These are phyloP conservation scores for Riparia riparia DNA, from an alignment of 2,113 vertebrate genomes.

Conservation along the genomic window DNA sequence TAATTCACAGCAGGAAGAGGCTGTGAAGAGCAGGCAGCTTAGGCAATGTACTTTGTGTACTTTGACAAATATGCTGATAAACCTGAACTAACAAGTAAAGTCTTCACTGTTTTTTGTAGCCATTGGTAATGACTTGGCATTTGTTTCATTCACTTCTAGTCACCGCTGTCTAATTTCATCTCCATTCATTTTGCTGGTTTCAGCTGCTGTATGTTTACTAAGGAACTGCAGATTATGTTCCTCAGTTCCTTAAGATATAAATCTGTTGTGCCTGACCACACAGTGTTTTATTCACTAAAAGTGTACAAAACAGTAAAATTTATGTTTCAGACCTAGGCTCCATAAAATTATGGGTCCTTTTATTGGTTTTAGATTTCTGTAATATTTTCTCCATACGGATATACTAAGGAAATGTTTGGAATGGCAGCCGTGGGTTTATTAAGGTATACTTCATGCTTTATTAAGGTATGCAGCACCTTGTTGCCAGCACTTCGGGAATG, in stretches of 20 bases:
- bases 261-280: neutral
- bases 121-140: neutral
- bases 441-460: neutral
- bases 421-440: neutral
- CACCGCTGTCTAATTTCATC: neutral
- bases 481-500: neutral
- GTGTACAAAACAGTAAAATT: neutral
- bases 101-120: neutral
- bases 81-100: neutral
- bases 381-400: neutral
- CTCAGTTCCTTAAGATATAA: neutral
- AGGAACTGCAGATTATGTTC: neutral
- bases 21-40: neutral
- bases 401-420: neutral
- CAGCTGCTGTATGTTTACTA: neutral
- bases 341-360: neutral
- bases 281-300: neutral
- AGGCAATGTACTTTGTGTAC: neutral
- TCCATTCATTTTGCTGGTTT: neutral
- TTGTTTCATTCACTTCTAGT: neutral
- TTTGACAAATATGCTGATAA: neutral
- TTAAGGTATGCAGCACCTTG: neutral
- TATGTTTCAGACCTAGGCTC: neutral
- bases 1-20: neutral
- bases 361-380: neutral